Conservation (phyloP, 1,140 invertebrate species). For the Drosophila subpulchrella region DNA sequence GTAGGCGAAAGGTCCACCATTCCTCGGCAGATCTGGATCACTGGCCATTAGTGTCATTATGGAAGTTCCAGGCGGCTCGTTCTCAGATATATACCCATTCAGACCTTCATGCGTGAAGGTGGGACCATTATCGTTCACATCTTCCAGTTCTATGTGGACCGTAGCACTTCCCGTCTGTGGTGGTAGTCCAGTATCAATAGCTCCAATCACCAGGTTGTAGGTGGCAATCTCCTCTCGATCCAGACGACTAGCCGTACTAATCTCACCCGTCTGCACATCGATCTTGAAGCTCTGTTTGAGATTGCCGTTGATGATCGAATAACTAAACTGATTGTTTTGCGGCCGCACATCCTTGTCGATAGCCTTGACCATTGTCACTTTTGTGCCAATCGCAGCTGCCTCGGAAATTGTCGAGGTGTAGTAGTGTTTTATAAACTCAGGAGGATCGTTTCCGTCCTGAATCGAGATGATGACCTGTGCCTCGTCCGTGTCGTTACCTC, state of each 20-base stretch:
- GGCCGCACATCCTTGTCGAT: constrained; percentile 95
- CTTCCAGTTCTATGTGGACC: constrained; percentile 89
- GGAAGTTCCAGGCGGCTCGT: constrained; percentile 93
- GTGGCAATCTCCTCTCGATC: constrained; percentile 92
- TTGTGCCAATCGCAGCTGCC: constrained; percentile 89
- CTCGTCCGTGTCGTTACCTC: constrained; percentile 97
- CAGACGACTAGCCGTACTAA: constrained; percentile 90
- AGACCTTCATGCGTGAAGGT: constrained; percentile 90
- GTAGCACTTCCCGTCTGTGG: constrained; percentile 94
- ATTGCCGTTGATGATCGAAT: constrained; percentile 95
- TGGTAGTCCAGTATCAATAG: constrained; percentile 94
- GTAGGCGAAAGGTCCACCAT: constrained; percentile 95
- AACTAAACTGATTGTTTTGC: constrained; percentile 96
- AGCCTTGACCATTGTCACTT: constrained; percentile 92
- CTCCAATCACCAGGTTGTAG: constrained; percentile 94
- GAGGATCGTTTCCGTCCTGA: constrained; percentile 98
- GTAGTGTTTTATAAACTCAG: constrained; percentile 91
- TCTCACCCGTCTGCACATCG: constrained; percentile 93
- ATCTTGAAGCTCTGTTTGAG: constrained; percentile 93
- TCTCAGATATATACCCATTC: constrained; percentile 93
- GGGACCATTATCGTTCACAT: constrained; percentile 98
- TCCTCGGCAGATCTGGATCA: constrained; percentile 96
- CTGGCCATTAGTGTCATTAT: constrained; percentile 93
- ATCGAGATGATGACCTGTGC: constrained; percentile 96
- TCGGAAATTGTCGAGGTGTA: constrained; percentile 93